Base-by-base conservation (phyloP, 2,888 invertebrate species). In the Mallateleia sp. region DNA sequence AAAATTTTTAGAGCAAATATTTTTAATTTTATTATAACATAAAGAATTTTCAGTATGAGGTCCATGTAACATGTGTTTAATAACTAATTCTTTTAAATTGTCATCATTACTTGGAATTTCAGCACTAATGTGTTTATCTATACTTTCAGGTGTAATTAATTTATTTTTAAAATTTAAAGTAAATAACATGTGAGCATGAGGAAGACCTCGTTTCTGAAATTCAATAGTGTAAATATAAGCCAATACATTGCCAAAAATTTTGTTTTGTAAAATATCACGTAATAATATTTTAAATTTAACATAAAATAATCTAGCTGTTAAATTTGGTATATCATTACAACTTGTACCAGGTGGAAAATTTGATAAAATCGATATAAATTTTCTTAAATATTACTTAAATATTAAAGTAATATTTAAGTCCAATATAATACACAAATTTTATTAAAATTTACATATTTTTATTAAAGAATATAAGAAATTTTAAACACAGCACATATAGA, bases 101-200 rank as follows among this genome's bases (percentile, higher is more conserved):
- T 11, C 1, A 42, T 62, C 42, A 24, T 42, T 9, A 22, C 47
- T 28, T 8, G 66, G 66, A 47, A 62, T 62, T 42, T 66, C 66
- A 18, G 66, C 66, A 28, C 42, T 47, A 5, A 66, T 66, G 47
- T 47, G 11, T 28, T 25, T 47, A 66, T 66, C 66, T n/a, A 66
- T 66, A 18, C 1, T 47, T 66, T 47, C 28, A 0, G 66, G 47
- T 7, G 2, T 47, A 15, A 32, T 18, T 28, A 66, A 28, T 47
- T 66, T 66, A 66, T 47, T 11, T 66, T 66, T 66, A 50, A 50
- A 67, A 50, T 67, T 32, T 32, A 67, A 67, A 5, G 66, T 67
- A 32, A 67, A 50, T 67, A 67, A 32, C 15, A 64, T 38, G 11
- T 38, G 38, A 6, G 38, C 38, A 14, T 38, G 38, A 38, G 38